A percentile compares a stretch with the other conserved stretches of the same genome.
Conservation (phyloP, 2,113 vertebrate genomes). For the Heteronetta atricapilla region DNA sequence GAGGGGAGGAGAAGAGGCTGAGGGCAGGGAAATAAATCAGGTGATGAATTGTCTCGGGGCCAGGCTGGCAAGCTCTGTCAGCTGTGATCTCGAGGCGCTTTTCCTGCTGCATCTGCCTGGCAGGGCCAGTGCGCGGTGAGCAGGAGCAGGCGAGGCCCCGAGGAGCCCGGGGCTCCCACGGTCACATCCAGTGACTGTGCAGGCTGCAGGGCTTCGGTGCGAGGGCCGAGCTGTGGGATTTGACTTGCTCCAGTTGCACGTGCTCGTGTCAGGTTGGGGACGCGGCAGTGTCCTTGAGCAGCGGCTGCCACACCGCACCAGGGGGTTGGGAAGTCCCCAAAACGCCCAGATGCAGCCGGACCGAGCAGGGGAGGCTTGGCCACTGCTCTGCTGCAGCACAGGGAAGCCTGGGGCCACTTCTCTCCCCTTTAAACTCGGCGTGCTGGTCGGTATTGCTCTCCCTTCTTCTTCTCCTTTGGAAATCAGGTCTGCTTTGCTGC, state of each 20-base stretch:
- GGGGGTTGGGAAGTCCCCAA: rapidly evolving
- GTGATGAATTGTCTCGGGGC: not conserved
- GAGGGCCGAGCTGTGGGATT: rapidly evolving
- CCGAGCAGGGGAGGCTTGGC: not conserved
- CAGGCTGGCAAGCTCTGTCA: not conserved
- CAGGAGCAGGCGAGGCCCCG: not conserved
- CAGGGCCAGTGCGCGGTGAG: rapidly evolving
- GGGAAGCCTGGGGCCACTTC: no score
- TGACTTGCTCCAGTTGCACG: rapidly evolving
- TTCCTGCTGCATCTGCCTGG: not conserved
- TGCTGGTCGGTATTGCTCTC: not conserved
- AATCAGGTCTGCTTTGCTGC: not conserved
- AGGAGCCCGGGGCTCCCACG: rapidly evolving
- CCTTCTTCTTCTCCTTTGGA: not conserved
- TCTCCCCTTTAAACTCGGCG: not conserved
- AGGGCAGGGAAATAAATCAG: not conserved
- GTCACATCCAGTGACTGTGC: no score
- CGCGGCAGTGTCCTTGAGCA: no score
- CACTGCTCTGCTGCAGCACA: not conserved
- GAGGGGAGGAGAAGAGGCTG: not conserved
- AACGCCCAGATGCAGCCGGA: not conserved
- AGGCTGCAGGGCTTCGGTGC: not conserved
- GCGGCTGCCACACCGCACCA: rapidly evolving
- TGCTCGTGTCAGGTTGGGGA: not conserved
- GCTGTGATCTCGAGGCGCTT: not conserved